Evolutionary conservation across 2,113 vertebrate species (phyloP).

Genomic region (Hydropotes inermis): DNA sequence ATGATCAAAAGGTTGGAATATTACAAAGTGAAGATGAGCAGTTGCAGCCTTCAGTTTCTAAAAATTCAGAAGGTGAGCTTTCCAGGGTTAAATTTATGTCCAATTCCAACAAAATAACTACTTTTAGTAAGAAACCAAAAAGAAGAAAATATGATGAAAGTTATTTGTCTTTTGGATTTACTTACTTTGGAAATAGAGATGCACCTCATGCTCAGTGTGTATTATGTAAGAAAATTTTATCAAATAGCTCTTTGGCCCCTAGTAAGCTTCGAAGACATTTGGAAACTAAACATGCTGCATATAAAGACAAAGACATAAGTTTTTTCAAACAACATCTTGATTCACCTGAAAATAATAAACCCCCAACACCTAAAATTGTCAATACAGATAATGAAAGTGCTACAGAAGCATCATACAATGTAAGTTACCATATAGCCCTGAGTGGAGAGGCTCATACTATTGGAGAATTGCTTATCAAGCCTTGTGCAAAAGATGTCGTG

Average conservation of each 20-base stretch:
- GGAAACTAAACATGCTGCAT: conserved; percentile 72
- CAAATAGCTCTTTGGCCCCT: conserved; percentile 68
- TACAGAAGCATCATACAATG: conserved; percentile 71
- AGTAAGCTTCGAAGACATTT: conserved; percentile 69
- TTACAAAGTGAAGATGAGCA: conserved; percentile 65
- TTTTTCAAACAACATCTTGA: conserved; percentile 74
- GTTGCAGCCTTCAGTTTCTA: conserved; percentile 63
- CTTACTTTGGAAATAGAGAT: conserved; percentile 70
- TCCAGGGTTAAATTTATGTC: conserved; percentile 61
- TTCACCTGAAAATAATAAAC: conserved; percentile 68
- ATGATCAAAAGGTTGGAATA: conserved; percentile 62
- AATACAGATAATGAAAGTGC: conserved; percentile 72
- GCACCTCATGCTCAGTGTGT: conserved; percentile 70
- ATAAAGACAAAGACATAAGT: conserved; percentile 72
- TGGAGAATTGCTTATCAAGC: conserved; percentile 75
- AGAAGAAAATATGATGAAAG: conserved; percentile 75
- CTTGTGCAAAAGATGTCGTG: conserved; percentile 74
- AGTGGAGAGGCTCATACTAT: conserved; percentile 75
- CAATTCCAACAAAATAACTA: conserved; percentile 62
- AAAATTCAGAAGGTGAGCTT: conserved; percentile 62
- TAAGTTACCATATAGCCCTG: conserved; percentile 71
- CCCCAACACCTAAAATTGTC: conserved; percentile 62
- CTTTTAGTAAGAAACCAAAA: conserved; percentile 71
- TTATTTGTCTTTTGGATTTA: conserved; percentile 75
- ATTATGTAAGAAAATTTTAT: conserved; percentile 75